Conservation (phyloP, 2,113 vertebrate genomes). For the Crotalus viridis region DNA sequence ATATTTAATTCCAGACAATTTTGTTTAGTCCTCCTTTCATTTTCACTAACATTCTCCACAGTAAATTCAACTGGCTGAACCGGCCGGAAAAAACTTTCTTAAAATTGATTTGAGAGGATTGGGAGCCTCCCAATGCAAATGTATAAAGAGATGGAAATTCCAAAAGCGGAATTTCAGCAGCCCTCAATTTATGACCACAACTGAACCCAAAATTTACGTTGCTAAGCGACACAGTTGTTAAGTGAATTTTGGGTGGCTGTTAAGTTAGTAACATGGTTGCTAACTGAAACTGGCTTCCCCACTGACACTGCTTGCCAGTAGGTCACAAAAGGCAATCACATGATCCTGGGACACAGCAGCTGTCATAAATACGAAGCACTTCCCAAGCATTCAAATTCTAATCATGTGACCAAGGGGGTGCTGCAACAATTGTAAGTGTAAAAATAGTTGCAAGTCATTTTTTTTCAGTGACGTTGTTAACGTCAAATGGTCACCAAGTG, state of each 20-base stretch:
- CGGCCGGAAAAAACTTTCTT: not conserved
- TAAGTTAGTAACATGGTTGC: not conserved
- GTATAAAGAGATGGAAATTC: not conserved
- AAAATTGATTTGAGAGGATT: not conserved
- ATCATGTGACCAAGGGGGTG: not conserved
- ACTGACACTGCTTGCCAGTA: not conserved
- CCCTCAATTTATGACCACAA: not conserved
- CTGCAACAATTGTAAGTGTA: too few species aligned
- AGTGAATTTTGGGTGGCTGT: not conserved
- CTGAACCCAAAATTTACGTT: not conserved
- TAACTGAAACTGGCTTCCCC: not conserved
- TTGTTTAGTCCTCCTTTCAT: not conserved
- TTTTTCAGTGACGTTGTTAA: not conserved
- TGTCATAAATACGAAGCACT: not conserved
- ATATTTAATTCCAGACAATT: not conserved
- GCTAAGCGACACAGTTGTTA: not conserved
- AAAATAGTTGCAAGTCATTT: not conserved
- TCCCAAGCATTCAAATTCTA: not conserved
- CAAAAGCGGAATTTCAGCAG: not conserved
- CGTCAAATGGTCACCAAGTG: not conserved
- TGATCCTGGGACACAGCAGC: not conserved
- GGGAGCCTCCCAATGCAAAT: not conserved
- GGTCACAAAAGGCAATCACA: not conserved
- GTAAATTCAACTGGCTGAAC: not conserved
- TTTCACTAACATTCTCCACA: not conserved